phyloP scores from a whole-genome alignment of 2,113 vertebrate genomes.

The Acanthochromis polyacanthus region DNA sequence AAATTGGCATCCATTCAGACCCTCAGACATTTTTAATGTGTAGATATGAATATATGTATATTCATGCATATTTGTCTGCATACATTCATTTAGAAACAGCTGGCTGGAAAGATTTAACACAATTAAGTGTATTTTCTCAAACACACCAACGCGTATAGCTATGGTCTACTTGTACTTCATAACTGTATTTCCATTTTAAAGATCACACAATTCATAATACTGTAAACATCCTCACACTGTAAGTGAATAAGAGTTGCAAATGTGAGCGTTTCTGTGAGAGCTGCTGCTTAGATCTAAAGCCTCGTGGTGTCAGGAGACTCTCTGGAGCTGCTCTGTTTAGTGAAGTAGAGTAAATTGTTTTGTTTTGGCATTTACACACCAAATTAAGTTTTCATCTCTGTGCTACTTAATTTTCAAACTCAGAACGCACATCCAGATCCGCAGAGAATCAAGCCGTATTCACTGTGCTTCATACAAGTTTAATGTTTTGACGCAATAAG shows the following conservation, averaged over 20 bases:
- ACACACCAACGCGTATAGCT: no score
- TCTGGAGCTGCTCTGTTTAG: slow-evolving; percentile 17
- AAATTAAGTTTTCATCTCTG: slow-evolving; percentile 54
- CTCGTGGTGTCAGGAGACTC: slow-evolving; percentile 25
- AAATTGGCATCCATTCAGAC: no score
- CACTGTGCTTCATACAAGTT: slow-evolving; percentile 16
- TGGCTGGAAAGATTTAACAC: no score
- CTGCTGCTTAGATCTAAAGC: slow-evolving; percentile 9
- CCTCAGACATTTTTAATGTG: no score
- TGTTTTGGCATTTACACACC: slow-evolving; percentile 42
- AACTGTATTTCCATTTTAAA: neutral
- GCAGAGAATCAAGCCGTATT: slow-evolving; percentile 37
- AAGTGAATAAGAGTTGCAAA: slow-evolving; percentile 14
- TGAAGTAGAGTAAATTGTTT: slow-evolving; percentile 35
- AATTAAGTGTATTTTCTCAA: no score
- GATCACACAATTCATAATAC: neutral
- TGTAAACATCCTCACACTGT: neutral
- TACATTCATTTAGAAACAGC: no score
- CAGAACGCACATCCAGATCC: slow-evolving; percentile 12
- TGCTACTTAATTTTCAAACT: slow-evolving; percentile 35
- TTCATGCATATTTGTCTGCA: no score
- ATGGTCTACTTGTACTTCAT: no score
- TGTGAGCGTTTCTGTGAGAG: slow-evolving; percentile 1
- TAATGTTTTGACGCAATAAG: slow-evolving; percentile 22
- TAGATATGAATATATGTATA: no score